Evolutionary conservation across 2,797 vertebrate genomes (phyloP).

Genomic region (Paguma larvata): DNA sequence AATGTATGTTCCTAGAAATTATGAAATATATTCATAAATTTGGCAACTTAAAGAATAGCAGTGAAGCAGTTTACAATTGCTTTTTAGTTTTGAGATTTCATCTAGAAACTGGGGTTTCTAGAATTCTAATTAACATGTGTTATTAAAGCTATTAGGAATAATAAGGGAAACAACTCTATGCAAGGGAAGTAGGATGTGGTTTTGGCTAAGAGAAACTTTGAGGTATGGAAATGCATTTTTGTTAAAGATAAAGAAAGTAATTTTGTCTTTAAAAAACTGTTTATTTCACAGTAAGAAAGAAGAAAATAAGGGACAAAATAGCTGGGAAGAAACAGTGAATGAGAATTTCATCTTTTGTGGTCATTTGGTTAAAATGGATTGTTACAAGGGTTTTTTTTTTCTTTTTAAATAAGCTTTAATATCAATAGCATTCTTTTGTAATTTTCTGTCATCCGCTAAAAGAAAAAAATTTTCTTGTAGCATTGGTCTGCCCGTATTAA

Average conservation of each 20-base stretch:
- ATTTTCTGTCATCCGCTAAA: background rate
- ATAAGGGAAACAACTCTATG: background rate
- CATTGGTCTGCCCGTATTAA: background rate
- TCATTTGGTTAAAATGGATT: background rate
- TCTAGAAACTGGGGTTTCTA: background rate
- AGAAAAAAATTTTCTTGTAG: background rate
- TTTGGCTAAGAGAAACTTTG: background rate
- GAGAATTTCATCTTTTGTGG: background rate
- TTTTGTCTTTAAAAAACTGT: background rate
- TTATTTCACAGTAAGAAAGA: background rate
- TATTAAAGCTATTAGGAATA: background rate
- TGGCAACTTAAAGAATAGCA: background rate
- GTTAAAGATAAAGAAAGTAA: background rate
- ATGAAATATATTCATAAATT: background rate
- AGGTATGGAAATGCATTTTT: background rate
- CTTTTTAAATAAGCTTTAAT: background rate
- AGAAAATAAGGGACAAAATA: background rate
- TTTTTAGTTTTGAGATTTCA: background rate
- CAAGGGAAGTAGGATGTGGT: background rate
- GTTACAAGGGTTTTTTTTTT: background rate
- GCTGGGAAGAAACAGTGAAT: background rate
- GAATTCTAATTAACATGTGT: background rate
- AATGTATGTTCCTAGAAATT: background rate
- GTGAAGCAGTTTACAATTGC: background rate
- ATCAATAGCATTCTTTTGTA: background rate